Base-by-base conservation (phyloP, 2,797 vertebrate species). In the Simalia tracyae region DNA sequence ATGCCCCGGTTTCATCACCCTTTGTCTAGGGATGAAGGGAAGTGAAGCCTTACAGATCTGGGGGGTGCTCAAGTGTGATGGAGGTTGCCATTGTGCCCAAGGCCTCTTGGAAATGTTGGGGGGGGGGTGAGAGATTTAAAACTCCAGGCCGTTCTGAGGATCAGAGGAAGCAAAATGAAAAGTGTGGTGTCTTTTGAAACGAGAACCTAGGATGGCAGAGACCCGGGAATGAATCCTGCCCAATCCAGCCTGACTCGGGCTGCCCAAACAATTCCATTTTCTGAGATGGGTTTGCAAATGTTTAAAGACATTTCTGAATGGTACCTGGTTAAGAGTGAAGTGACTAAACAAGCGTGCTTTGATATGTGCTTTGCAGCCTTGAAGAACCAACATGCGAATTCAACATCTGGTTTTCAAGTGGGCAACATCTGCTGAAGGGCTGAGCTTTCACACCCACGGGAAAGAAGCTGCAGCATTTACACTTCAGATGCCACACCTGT, bases 401-500 rank as follows among this genome's bases (percentile, higher is more conserved):
- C 54, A 15, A 4, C 66, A 59, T 89, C 68, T 66, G 15, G n/a
- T 24, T 61, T 85, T 84, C 50, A 84, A 11, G 1, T 57, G 15
- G 42, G 46, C 5, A 42, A 26, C 46, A 26, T 11, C 17, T 26
- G 54, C 9, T 14, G 56, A 42, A 31, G 46, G 6, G 24, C 24
- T 14, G 14, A 36, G 31, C 22, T 12, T 12, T 46, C 36, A 7
- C 1, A 4, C 36, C 0, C 1, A 3, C 4, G 19, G 12, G 36
- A 8, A 2, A 14, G 46, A 31, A 22, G 15, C 2, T 2, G 31
- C 22, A 0, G 4, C 22, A 8, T 11, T 28, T 2, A 2, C 1
- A 26, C 14, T 31, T 64, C n/a, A 26, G 12, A 89, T 6, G 46
- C 28, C 5, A 68, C 46, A 22, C 2, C 28, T 61, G 64, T 24